Conservation (phyloP, 2,797 vertebrate species). For the Myotis planiceps region DNA sequence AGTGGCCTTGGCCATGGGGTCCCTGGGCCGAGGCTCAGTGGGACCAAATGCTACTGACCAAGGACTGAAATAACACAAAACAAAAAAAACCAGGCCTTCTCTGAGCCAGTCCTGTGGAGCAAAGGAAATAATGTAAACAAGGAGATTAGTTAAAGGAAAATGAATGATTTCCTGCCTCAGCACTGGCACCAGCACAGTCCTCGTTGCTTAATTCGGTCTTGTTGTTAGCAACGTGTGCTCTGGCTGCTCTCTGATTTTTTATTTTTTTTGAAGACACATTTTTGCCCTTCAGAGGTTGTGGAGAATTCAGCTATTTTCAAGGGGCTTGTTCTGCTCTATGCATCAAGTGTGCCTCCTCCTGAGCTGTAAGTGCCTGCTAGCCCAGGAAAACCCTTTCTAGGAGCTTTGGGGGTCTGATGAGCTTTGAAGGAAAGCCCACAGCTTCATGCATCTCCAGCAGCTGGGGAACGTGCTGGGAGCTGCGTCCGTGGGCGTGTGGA, state of each 20-base stretch:
- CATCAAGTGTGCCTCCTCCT: background rate
- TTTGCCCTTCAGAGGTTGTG: background rate
- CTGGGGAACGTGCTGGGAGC: background rate
- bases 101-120: background rate
- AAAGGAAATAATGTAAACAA: constrained; percentile 65
- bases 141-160: constrained; percentile 70
- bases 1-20: background rate
- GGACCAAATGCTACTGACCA: background rate
- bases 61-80: background rate
- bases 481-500: background rate
- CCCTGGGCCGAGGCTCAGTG: background rate
- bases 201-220: constrained; percentile 59
- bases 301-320: constrained; percentile 12
- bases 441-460: background rate
- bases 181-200: constrained; percentile 36
- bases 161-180: constrained; percentile 68
- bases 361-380: background rate
- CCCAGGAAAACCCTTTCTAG: background rate
- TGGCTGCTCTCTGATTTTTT: background rate
- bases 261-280: background rate
- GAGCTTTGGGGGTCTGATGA: background rate
- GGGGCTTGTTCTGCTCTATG: background rate
- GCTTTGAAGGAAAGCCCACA: background rate
- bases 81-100: constrained; percentile 25
- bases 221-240: constrained; percentile 39